Percentiles rank a stretch among this genome's conserved stretches.
Conservation (phyloP, 2,888 invertebrate species). For the Drosophila maculinotata region DNA sequence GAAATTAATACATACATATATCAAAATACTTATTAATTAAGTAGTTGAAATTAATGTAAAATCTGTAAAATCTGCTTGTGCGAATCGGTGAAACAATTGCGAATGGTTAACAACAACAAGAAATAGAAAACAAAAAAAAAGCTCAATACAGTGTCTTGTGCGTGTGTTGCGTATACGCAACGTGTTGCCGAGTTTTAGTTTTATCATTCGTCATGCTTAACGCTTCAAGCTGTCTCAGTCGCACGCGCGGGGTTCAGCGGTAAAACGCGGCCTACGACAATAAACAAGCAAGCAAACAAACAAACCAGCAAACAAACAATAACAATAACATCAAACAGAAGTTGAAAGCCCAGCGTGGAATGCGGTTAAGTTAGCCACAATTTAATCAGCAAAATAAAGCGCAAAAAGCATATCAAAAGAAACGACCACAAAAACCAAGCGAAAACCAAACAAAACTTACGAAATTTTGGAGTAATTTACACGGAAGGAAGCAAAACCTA, state of each 20-base stretch:
- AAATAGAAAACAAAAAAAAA: background rate
- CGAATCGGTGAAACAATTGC: slow-evolving; percentile 37
- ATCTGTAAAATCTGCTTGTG: slow-evolving; percentile 24
- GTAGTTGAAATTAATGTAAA: slow-evolving; percentile 20
- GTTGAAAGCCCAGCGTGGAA: slow-evolving; percentile 27
- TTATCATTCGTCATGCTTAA: slow-evolving; percentile 33
- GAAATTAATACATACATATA: slow-evolving; percentile 28
- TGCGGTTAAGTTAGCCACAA: slow-evolving; percentile 27
- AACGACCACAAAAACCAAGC: slow-evolving; percentile 29
- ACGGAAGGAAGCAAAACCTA: slow-evolving; percentile 8
- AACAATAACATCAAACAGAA: slow-evolving; percentile 17
- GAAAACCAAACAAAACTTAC: slow-evolving; percentile 32
- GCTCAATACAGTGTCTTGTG: slow-evolving; percentile 4
- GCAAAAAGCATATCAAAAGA: slow-evolving; percentile 48
- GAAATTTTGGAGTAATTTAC: slow-evolving; percentile 40
- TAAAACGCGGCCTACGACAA: slow-evolving; percentile 62
- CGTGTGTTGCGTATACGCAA: slow-evolving; percentile 59
- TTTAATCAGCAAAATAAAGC: slow-evolving; percentile 19
- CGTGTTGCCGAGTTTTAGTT: slow-evolving; percentile 24
- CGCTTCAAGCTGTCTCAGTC: slow-evolving; percentile 24
- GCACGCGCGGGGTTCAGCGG: slow-evolving; percentile 40
- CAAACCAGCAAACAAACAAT: slow-evolving; percentile 26
- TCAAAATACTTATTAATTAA: slow-evolving; percentile 21
- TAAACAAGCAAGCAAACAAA: slow-evolving; percentile 19
- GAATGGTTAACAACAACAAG: slow-evolving; percentile 14